Base-by-base conservation (phyloP, 2,113 vertebrate genomes). In the Otocyon megalotis region DNA sequence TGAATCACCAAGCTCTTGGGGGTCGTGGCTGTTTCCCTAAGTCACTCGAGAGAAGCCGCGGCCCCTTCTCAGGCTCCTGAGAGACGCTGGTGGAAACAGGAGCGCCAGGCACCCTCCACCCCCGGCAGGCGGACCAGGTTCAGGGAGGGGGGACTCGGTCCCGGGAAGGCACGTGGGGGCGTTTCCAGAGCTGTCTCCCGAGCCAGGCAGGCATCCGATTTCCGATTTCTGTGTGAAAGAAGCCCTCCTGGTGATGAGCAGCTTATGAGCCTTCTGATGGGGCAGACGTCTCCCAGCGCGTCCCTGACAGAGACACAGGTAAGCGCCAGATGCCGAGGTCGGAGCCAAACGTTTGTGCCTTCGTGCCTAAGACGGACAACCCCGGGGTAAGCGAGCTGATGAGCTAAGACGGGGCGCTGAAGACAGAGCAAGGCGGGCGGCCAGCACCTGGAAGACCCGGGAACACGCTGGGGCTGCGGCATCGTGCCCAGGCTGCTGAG, bases 201-300 rank as follows among this genome's bases (percentile, higher is more conserved):
- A 0, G 4, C n/a, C 15, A 1, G 50, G 12, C 28, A 0, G 1
- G 14, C 35, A 6, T 8, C 3, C 19, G 4, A 7, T 35, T n/a
- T 63, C 67, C 48, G 4, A 7, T 35, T n/a, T 63, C 67, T 48
- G 1, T 15, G 56, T 83, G 48, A 19, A 43, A 54, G 67, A 43
- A 58, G 56, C 19, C 22, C n/a, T 67, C 8, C 32, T 60, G n/a
- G n/a, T 43, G 0, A 11, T 43, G 7, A 0, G 56, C 26, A n/a
- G 7, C 48, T 56, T 74, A 30, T 28, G 19, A 48, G 48, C 2
- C 56, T 76, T 76, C 79, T 22, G 9, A 2, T 1, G 5, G 58
- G 48, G 1, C 56, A 56, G 67, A 9, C 12, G 2, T 7, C 50
- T 56, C 79, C 79, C 28, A 48, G 3, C 17, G 28, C 71, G 56